phyloP scores from a whole-genome alignment of 1,140 invertebrate genomes.

The Manduca sexta region DNA sequence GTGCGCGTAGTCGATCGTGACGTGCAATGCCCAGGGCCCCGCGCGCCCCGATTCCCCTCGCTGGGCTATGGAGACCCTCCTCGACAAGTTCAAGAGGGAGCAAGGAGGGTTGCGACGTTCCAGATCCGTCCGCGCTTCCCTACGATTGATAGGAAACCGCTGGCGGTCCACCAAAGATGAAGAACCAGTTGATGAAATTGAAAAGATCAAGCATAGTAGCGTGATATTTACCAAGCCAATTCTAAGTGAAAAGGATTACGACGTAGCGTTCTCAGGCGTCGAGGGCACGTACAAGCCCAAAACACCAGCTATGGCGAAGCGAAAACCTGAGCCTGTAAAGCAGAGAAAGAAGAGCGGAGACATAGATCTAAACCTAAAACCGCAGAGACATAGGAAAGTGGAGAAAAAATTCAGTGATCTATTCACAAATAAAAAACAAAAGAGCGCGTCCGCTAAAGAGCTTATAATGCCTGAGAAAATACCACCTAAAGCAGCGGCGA shows the following conservation, averaged over 20 bases:
- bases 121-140: slow-evolving; percentile 81
- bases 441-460: slow-evolving; percentile 52
- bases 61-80: slow-evolving; percentile 68
- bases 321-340: slow-evolving; percentile 43
- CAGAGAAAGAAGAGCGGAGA: slow-evolving; percentile 56
- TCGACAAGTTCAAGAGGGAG: slow-evolving; percentile 63
- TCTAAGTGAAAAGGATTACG: slow-evolving; percentile 58
- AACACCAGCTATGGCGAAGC: slow-evolving; percentile 67
- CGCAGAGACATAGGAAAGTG: slow-evolving; percentile 49
- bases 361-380: slow-evolving; percentile 58
- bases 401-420: slow-evolving; percentile 69
- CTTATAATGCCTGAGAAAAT: slow-evolving; percentile 64
- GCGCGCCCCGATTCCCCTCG: slow-evolving; percentile 45
- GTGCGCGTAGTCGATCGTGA: slow-evolving; percentile 61
- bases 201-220: slow-evolving; percentile 45
- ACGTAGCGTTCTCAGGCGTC: slow-evolving; percentile 54
- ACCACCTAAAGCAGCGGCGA: slow-evolving; percentile 74
- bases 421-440: slow-evolving; percentile 58
- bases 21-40: slow-evolving; percentile 61
- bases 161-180: slow-evolving; percentile 66
- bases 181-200: slow-evolving; percentile 40
- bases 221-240: slow-evolving; percentile 65
- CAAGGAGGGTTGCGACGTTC: slow-evolving; percentile 75
- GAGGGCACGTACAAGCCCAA: slow-evolving; percentile 71
- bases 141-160: slow-evolving; percentile 77